Base-by-base conservation (phyloP, 2,113 vertebrate genomes). In the Gallinago undulata region DNA sequence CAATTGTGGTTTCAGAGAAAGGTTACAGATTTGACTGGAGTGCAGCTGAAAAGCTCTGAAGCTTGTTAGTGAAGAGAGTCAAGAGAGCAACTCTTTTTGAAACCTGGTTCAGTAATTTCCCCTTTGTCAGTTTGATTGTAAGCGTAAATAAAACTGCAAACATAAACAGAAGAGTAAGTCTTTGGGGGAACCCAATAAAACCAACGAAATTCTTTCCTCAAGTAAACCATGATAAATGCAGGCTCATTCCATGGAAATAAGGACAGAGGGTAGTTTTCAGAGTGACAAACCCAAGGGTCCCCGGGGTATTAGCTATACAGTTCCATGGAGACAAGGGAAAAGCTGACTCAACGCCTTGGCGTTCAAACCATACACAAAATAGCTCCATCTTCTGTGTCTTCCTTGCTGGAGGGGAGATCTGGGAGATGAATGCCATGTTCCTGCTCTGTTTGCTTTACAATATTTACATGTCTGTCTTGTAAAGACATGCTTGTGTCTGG, bases 401-500 rank as follows among this genome's bases (percentile, higher is more conserved):
- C 76, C 69, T 92, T 75, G 94, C 89, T 89, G 60, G 48, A 82
- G 69, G 89, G 74, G 23, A 39, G 15, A 95, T 60, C 51, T 35
- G 39, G 80, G 68, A 87, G 80, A 64, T 60, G 73, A 81, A 90
- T 73, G 48, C 84, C 66, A 41, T 39, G 76, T 45, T 87, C 77
- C 84, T 84, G 57, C 53, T 76, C 35, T 90, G 64, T 77, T 91
- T 93, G 59, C 77, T 84, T 92, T 87, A 69, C 39, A 69, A 43
- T 89, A 87, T 94, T 95, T 96, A 79, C 84, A 53, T 66, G 90
- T 87, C 84, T 92, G 56, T 79, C 86, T 84, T 96, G 96, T 92
- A 79, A 89, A 79, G 94, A 84, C 86, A 60, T 37, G 89, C 89
- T 86, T 72, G 30, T 89, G 93, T 81, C 87, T 87, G 55, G 43